Conservation (phyloP, 2,113 vertebrate species). For the Origma solitaria region DNA sequence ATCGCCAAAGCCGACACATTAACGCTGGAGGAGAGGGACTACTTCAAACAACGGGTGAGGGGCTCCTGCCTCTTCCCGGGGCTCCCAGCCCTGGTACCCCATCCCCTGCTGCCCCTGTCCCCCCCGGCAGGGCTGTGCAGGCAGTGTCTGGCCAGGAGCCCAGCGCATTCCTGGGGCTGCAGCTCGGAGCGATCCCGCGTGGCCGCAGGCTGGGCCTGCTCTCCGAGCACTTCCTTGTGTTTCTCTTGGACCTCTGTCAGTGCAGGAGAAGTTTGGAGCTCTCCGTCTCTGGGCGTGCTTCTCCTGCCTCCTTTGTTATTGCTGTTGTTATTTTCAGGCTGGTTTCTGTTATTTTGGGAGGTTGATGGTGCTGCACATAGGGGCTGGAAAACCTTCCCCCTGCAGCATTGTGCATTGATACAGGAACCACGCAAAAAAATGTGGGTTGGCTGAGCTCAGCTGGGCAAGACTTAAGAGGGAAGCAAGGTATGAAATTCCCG, state of each 20-base stretch:
- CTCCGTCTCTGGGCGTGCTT: background rate
- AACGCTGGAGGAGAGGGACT: constrained; percentile 93
- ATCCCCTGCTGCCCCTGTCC: background rate
- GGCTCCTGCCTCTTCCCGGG: background rate
- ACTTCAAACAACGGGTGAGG: constrained; percentile 90
- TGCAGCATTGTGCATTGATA: background rate
- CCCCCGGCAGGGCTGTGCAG: background rate
- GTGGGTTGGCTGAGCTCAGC: background rate
- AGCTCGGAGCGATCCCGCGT: background rate
- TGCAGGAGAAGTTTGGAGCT: background rate
- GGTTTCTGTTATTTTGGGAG: background rate
- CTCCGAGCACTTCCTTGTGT: background rate
- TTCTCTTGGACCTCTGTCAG: constrained; percentile 62
- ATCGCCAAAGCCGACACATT: constrained; percentile 95
- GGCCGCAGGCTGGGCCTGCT: background rate
- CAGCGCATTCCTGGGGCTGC: constrained; percentile 4
- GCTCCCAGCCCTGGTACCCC: background rate
- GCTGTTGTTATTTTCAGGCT: background rate
- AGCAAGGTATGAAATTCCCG: background rate
- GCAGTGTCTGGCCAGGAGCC: background rate
- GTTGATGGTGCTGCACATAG: background rate
- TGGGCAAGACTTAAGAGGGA: background rate
- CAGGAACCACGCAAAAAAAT: background rate
- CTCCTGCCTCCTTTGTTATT: background rate
- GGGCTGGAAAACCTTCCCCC: background rate